A percentile compares a stretch with the other conserved stretches of the same genome.
Conservation (phyloP, 2,888 invertebrate species). For the Cerastoderma edule region DNA sequence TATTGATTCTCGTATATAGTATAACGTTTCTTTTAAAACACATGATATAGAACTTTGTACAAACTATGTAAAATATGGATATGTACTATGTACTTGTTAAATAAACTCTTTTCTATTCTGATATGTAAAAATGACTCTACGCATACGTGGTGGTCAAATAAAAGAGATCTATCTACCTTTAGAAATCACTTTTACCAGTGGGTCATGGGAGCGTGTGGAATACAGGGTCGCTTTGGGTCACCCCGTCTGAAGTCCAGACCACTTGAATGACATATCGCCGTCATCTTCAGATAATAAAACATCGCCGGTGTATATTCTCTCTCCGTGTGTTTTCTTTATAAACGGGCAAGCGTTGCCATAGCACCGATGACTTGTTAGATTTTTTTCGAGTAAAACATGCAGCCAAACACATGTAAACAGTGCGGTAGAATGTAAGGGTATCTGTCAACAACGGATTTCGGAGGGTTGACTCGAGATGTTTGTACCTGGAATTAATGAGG, state of each 20-base stretch:
- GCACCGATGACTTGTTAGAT: conserved; percentile 13
- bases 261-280: neutral
- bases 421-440: neutral
- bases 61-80: no score
- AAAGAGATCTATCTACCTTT: neutral
- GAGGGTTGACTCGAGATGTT: neutral
- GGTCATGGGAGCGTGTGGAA: neutral
- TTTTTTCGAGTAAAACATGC: conserved; percentile 7
- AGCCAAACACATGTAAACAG: conserved; percentile 17
- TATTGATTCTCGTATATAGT: no score
- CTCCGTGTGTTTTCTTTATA: neutral
- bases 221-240: neutral
- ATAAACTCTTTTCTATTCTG: no score
- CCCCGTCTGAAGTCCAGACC: neutral
- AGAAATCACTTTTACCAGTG: neutral
- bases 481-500: neutral
- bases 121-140: no score
- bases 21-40: no score
- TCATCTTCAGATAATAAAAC: neutral
- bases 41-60: no score
- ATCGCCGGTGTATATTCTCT: neutral
- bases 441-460: conserved; percentile 19
- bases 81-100: no score
- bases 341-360: neutral
- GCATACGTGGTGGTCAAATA: no score